phyloP scores from a whole-genome alignment of 1,140 invertebrate species.

The Cydia amplana region DNA sequence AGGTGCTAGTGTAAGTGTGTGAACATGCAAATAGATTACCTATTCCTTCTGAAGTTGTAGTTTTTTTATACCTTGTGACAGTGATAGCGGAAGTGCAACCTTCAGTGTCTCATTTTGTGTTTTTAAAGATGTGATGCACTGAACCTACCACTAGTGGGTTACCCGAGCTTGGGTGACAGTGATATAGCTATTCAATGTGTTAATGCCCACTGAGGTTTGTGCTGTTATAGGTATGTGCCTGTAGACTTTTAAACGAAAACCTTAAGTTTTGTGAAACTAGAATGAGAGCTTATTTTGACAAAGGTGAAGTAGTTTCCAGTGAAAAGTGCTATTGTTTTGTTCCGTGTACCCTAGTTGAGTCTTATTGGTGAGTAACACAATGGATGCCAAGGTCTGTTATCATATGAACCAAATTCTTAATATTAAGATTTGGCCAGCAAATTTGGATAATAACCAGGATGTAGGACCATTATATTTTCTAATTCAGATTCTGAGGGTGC shows the following conservation, averaged over 20 bases:
- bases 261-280: slow-evolving; percentile 21
- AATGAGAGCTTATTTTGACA: slow-evolving; percentile 13
- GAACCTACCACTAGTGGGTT: not conserved
- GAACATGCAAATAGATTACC: slow-evolving; percentile 67
- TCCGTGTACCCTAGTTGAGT: not conserved
- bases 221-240: slow-evolving; percentile 17
- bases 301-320: slow-evolving; percentile 9
- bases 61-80: slow-evolving; percentile 76
- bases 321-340: not conserved
- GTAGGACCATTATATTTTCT: no score
- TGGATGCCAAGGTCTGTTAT: not conserved
- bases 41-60: slow-evolving; percentile 68
- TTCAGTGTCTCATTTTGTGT: slow-evolving; percentile 17
- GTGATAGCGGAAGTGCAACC: slow-evolving; percentile 52
- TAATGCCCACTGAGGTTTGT: slow-evolving; percentile 7
- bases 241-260: not conserved
- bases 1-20: slow-evolving; percentile 75
- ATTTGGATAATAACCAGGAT: no score
- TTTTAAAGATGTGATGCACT: slow-evolving; percentile 18
- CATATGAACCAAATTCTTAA: no score
- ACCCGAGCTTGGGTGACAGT: not conserved
- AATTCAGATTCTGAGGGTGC: no score
- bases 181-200: slow-evolving; percentile 12
- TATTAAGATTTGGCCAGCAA: no score
- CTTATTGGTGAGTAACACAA: slow-evolving; percentile 12